A percentile compares a stretch with the other conserved stretches of the same genome.
phyloP scores from a whole-genome alignment of 2,888 invertebrate species.

The Saturnia pavonia region DNA sequence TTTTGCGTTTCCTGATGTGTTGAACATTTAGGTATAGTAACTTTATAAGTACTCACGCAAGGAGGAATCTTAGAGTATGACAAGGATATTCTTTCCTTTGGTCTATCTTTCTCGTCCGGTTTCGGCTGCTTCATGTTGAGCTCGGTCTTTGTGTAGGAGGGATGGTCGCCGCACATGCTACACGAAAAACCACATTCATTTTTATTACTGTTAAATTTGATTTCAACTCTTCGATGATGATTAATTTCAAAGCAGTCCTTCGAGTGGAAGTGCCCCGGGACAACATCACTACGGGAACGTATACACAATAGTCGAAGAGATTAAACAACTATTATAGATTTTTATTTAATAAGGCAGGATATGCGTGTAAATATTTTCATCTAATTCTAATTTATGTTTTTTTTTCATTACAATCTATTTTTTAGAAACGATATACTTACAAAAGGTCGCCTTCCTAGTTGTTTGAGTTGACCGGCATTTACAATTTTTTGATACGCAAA shows the following conservation, averaged over 20 bases:
- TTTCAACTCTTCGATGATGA: too few relatives aligned
- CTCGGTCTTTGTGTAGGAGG: constrained; percentile 70
- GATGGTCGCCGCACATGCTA: constrained; percentile 76
- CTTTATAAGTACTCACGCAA: constrained; percentile 44
- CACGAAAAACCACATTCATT: neutral
- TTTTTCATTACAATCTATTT: too few relatives aligned
- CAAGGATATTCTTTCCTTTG: constrained; percentile 39
- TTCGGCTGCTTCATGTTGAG: constrained; percentile 52
- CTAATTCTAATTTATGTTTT: neutral
- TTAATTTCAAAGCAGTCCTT: too few relatives aligned
- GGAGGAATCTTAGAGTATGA: constrained; percentile 53
- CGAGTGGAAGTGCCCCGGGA: too few relatives aligned
- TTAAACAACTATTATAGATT: too few relatives aligned
- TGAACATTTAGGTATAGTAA: neutral
- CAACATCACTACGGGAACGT: too few relatives aligned
- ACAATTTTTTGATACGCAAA: neutral
- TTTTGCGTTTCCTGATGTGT: neutral
- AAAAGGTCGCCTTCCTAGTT: neutral
- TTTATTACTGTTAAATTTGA: neutral
- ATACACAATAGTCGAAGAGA: too few relatives aligned
- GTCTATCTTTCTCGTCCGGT: constrained; percentile 41
- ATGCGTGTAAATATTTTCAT: neutral
- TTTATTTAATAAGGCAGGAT: neutral
- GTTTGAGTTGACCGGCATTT: neutral
- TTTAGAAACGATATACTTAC: too few relatives aligned